Percentiles rank a stretch among this genome's conserved stretches.
phyloP scores from a whole-genome alignment of 1,140 invertebrate genomes.

The Leptoteleia sp. region DNA sequence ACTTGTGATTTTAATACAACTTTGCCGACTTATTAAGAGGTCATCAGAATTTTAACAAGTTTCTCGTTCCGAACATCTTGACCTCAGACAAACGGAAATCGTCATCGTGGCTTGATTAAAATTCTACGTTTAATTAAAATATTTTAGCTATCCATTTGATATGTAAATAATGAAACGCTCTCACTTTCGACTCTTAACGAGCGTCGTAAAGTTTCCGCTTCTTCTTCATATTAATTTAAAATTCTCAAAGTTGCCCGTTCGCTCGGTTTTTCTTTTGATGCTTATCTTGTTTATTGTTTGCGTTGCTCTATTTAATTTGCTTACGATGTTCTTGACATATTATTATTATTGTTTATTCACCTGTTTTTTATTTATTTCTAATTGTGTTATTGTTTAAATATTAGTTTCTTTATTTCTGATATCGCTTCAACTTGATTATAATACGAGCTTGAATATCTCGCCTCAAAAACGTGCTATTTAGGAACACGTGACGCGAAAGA shows the following conservation, averaged over 20 bases:
- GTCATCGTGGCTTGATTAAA: slow-evolving; percentile 40
- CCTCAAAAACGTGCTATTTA: slow-evolving; percentile 19
- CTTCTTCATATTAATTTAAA: neutral
- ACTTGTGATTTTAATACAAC: slow-evolving; percentile 54
- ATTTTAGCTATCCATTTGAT: slow-evolving; percentile 13
- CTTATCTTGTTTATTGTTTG: no score
- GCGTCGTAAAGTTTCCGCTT: neutral
- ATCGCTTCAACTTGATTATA: no score
- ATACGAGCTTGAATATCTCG: neutral
- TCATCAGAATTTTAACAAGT: slow-evolving; percentile 57
- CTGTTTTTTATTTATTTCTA: no score
- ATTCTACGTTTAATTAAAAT: slow-evolving; percentile 52
- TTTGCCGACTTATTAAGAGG: slow-evolving; percentile 45
- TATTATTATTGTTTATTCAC: no score
- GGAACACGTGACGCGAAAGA: slow-evolving; percentile 34
- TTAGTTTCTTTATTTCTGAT: no score
- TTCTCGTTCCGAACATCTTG: slow-evolving; percentile 33
- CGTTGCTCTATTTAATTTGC: no score
- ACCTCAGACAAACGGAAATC: slow-evolving; percentile 21
- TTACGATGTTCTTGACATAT: no score
- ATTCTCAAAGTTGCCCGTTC: no score
- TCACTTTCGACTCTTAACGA: neutral
- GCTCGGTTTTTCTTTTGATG: no score
- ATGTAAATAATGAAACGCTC: slow-evolving; percentile 33
- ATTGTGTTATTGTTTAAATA: no score